Base-by-base conservation (phyloP, 2,888 invertebrate species). In the Nomada lathburiana region DNA sequence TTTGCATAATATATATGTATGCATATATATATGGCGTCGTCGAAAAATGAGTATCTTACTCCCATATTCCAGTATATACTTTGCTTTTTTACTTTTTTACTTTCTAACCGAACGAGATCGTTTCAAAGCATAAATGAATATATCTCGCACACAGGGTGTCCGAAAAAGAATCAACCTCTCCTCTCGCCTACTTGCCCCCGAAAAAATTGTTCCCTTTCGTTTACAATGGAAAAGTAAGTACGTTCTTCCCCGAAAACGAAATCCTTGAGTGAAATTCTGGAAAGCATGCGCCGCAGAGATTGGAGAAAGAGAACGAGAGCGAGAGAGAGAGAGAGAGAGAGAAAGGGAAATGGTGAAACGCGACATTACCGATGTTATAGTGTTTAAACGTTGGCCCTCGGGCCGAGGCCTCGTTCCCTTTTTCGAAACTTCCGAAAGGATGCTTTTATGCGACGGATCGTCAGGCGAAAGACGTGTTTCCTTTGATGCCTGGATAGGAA, bases 341-440 rank as follows among this genome's bases (percentile, higher is more conserved):
- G 20, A 63, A 20, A 63, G 47, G 29, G 36, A 55, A 29, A 67
- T 13, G 26, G 53, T 11, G 53, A 76, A 62, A 53, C 26, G 42
- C 63, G 62, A 75, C 64, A 55, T 65, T 73, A 67, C 50, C 50
- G 60, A 57, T 23, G 75, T 63, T 75, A 68, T 63, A 18, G 18
- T 55, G 77, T 65, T 77, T 76, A 62, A 76, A 53, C 23, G 69
- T 67, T 42, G 18, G 60, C 80, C 80, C 70, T 76, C 77, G 42
- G 59, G 76, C 70, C 26, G 76, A 80, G 76, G 60, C 65, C 76
- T 80, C 64, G 76, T 76, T 76, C 80, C 60, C 60, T 71, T 69
- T 79, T 70, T 36, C 64, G 26, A 50, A 50, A 57, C 55, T 63
- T 70, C 76, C 70, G 71, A 70, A 76, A 76, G 68, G 78, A 63